Conservation (phyloP, 2,113 vertebrate genomes). For the Indicator maculatus region DNA sequence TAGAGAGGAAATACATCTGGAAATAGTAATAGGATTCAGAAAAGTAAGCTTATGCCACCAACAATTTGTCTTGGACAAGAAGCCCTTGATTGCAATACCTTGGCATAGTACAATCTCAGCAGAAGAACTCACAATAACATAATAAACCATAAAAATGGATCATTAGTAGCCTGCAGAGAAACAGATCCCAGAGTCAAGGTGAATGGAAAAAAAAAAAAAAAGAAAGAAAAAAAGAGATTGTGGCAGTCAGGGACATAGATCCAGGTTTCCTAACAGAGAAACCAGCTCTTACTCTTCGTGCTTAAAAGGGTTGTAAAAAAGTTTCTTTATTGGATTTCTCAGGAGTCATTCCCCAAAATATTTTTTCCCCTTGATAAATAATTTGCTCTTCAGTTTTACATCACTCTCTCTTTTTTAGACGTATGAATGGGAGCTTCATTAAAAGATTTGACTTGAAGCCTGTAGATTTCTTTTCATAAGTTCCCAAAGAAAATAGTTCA, state of each 20-base stretch:
- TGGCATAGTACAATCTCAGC: background rate
- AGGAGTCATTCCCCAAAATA: background rate
- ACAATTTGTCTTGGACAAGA: background rate
- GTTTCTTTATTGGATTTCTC: background rate
- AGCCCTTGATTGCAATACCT: background rate
- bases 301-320: background rate
- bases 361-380: background rate
- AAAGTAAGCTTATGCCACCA: background rate
- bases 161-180: background rate
- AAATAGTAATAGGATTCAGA: background rate
- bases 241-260: background rate
- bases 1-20: background rate
- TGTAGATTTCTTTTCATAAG: background rate
- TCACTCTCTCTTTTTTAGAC: background rate
- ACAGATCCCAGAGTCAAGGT: background rate
- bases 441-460: background rate
- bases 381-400: background rate
- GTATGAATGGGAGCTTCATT: background rate
- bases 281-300: background rate
- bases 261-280: background rate
- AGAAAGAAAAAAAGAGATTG: background rate
- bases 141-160: background rate
- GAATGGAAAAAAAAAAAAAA: background rate
- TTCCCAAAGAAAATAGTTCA: background rate
- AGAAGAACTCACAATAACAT: background rate